Base-by-base conservation (phyloP, 2,888 invertebrate genomes). In the Helicoverpa assulta region DNA sequence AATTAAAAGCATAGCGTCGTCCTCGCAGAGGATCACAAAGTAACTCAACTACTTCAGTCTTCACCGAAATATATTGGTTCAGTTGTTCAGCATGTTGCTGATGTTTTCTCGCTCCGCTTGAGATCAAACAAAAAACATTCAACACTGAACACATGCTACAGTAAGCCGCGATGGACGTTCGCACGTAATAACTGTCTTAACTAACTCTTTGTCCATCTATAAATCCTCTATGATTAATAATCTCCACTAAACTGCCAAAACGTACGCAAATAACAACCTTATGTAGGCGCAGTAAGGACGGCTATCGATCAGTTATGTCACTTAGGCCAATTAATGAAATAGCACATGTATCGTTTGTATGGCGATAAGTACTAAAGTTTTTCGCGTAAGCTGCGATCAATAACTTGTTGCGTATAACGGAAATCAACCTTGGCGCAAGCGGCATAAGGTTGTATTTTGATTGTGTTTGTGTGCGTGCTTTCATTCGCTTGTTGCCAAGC, bases 341-440 rank as follows among this genome's bases (percentile, higher is more conserved):
- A 91, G 89, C 89, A 88, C 90, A 88, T 88, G 86, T 90, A 88
- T 90, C 89, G 88, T 89, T 91, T 92, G 90, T 91, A 92, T 74
- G 87, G 92, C 91, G 91, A 92, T 93, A 92, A 92, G 92, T 92
- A 92, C 90, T 89, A 88, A 93, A 95, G 91, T 94, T 95, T 94
- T 94, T 94, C 93, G 93, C 93, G 88, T 90, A 90, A 93, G 93
- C 91, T 85, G 83, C 92, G 95, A 95, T 95, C 95, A 94, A 95
- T 95, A 95, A 93, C 89, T 88, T 81, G 66, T 43, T 6, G 1
- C 6, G 0, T 33, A 0, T 68, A 75, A 56, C n/a, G 3, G 0
- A 83, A 86, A 86, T 50, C 6, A 29, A 80, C 86, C 67, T 70
- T 89, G 85, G 5, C 0, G 0, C 0, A 0, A 0, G 1, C 0